Conservation (phyloP, 2,113 vertebrate species). For the Hippocampus guttulatus region DNA sequence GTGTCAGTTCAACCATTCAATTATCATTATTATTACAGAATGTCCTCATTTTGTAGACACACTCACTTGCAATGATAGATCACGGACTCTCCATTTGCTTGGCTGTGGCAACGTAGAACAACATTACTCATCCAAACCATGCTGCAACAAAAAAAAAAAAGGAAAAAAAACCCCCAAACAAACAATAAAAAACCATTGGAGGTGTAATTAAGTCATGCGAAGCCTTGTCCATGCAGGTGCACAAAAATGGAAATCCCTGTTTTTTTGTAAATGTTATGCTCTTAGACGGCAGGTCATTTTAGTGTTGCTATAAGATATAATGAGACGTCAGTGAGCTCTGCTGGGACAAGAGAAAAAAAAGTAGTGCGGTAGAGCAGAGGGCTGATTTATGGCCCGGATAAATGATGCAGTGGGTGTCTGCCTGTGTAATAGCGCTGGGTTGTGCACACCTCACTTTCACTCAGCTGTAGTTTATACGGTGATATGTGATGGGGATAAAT, state of each 20-base stretch:
- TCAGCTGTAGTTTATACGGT: conserved; percentile 66
- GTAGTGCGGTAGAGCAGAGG: conserved; percentile 63
- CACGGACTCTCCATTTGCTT: conserved; percentile 37
- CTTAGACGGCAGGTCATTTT: conserved; percentile 63
- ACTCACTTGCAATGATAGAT: conserved; percentile 46
- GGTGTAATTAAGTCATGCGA: conserved; percentile 47
- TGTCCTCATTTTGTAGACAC: conserved; percentile 46
- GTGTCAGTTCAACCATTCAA: conserved; percentile 43
- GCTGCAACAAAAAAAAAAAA: conserved; percentile 37
- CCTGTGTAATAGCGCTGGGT: conserved; percentile 63
- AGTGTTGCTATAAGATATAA: conserved; percentile 62
- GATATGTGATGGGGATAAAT: conserved; percentile 69
- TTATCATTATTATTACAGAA: conserved; percentile 52
- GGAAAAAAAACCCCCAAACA: conserved; percentile 31
- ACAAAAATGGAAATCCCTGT: conserved; percentile 21
- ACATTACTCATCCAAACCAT: conserved; percentile 40
- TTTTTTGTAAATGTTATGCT: conserved; percentile 43
- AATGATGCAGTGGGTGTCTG: conserved; percentile 70
- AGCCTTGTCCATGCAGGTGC: conserved; percentile 30
- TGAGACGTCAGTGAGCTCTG: conserved; percentile 65
- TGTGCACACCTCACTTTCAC: conserved; percentile 57
- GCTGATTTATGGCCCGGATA: conserved; percentile 70
- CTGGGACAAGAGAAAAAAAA: conserved; percentile 63
- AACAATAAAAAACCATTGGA: conserved; percentile 36
- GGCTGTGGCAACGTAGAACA: conserved; percentile 30